These are phyloP conservation scores for Nesoenas mayeri DNA, from an alignment of 2,113 vertebrate genomes.

Conservation along the genomic window DNA sequence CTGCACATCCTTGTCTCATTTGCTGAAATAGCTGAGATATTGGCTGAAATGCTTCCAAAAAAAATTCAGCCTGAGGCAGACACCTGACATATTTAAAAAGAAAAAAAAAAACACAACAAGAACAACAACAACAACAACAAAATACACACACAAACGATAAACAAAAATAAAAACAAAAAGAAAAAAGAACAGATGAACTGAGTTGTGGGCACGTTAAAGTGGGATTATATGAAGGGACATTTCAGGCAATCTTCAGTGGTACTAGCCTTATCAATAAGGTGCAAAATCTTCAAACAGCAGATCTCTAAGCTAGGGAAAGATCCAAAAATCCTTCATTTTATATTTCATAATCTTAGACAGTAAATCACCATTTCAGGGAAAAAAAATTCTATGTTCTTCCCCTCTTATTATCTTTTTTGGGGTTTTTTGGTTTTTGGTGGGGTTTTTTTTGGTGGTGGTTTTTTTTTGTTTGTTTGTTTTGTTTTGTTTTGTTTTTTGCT, in stretches of 20 bases:
- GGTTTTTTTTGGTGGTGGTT: no score
- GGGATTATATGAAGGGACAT: not conserved
- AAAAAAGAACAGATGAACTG: not conserved
- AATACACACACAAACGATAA: no score
- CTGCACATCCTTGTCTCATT: not conserved
- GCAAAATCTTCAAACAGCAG: not conserved
- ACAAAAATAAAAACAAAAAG: not conserved
- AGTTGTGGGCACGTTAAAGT: not conserved
- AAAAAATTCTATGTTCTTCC: not conserved
- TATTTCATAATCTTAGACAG: not conserved
- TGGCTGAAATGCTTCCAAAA: not conserved
- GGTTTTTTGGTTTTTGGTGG: no score
- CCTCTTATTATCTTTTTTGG: not conserved
- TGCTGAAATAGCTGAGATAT: not conserved
- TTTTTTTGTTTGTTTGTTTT: no score
- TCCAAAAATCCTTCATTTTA: not conserved
- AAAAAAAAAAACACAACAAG: not conserved
- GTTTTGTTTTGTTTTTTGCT: not conserved
- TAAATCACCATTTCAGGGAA: not conserved
- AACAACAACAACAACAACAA: no score
- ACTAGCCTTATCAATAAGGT: not conserved
- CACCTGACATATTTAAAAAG: not conserved
- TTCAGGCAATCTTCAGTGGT: not conserved
- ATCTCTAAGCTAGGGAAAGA: not conserved
- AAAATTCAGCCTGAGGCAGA: not conserved